Evolutionary conservation across 2,888 invertebrate species (phyloP).

Genomic region (Drosophila melanosoma): DNA sequence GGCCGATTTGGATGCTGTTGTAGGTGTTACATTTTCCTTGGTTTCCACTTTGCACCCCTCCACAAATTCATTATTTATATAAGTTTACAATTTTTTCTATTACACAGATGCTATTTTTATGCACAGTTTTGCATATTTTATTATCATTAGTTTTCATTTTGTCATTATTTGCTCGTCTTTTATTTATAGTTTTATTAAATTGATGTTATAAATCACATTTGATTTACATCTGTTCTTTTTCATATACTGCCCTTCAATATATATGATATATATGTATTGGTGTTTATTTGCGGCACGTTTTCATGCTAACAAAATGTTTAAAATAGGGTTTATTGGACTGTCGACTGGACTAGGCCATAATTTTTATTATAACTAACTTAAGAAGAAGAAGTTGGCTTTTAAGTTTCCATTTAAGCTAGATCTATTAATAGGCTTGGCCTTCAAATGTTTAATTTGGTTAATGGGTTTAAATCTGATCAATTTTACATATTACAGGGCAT

Average conservation of each 20-base stretch:
- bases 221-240: constrained; percentile 75
- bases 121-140: neutral
- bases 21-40: constrained; percentile 4
- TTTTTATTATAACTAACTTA: too few relatives aligned
- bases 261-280: constrained; percentile 22
- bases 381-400: neutral
- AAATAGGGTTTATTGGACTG: constrained; percentile 14
- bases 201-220: constrained; percentile 72
- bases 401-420: neutral
- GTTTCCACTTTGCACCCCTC: neutral
- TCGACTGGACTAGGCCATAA: accelerated
- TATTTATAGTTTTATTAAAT: constrained; percentile 67
- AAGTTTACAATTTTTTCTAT: neutral
- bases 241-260: constrained; percentile 55
- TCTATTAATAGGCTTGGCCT: accelerated
- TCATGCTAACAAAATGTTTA: constrained; percentile 7
- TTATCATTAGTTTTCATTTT: constrained; percentile 4
- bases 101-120: neutral
- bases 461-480: too few relatives aligned
- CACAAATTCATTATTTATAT: neutral
- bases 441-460: neutral
- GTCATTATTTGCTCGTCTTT: neutral
- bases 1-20: constrained; percentile 49
- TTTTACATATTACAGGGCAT: constrained; percentile 29
- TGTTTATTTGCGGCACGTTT: constrained; percentile 63